phyloP scores from a whole-genome alignment of 2,888 invertebrate genomes.

The Plebejus argus region DNA sequence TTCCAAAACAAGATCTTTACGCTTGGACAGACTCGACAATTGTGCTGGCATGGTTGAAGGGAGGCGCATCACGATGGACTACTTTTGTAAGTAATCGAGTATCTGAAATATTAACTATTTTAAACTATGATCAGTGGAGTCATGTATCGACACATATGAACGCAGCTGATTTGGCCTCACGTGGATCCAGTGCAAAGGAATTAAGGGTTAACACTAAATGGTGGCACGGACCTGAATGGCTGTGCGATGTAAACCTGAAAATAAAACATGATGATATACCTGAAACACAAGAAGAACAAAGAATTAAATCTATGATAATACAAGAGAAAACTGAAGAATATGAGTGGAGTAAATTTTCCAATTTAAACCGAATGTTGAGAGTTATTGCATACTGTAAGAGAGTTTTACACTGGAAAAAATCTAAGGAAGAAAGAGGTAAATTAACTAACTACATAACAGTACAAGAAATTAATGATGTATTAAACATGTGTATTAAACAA shows the following conservation, averaged over 20 bases:
- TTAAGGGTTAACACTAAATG: slow-evolving; percentile 33
- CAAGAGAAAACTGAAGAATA: background rate
- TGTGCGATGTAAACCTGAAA: slow-evolving; percentile 32
- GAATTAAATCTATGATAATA: background rate
- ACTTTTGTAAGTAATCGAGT: slow-evolving; percentile 37
- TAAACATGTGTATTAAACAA: slow-evolving; percentile 26
- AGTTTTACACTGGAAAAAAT: background rate
- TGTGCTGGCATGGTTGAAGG: slow-evolving; percentile 36
- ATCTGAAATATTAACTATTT: slow-evolving; percentile 39
- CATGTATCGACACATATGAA: slow-evolving; percentile 43
- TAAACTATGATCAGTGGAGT: slow-evolving; percentile 41
- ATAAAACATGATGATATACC: background rate
- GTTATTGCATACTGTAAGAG: background rate
- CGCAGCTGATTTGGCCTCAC: slow-evolving; percentile 47
- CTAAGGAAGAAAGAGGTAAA: slow-evolving; percentile 32
- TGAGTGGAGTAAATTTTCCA: background rate
- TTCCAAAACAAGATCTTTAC: slow-evolving; percentile 31
- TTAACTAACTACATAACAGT: background rate
- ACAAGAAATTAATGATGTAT: slow-evolving; percentile 5
- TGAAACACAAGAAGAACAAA: slow-evolving; percentile 1
- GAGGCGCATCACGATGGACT: slow-evolving; percentile 34
- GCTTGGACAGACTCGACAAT: slow-evolving; percentile 38
- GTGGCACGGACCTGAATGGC: slow-evolving; percentile 39
- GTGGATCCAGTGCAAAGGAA: slow-evolving; percentile 39
- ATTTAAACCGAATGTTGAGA: slow-evolving; percentile 25